These are phyloP conservation scores for Drosophila bunnanda DNA, from an alignment of 2,888 invertebrate species.

Conservation along the genomic window DNA sequence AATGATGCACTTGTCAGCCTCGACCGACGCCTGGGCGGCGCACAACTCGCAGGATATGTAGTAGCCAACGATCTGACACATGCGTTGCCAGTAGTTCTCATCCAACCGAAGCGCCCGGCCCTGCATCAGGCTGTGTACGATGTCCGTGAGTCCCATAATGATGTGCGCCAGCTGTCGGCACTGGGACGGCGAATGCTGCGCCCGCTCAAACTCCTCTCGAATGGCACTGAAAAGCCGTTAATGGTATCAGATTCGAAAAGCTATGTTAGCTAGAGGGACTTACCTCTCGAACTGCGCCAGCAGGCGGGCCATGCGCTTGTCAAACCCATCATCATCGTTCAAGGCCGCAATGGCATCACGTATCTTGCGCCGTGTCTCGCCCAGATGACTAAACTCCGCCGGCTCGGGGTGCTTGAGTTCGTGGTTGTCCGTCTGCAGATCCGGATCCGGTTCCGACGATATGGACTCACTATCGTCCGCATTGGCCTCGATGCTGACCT, in stretches of 20 bases:
- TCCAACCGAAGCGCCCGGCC: slow-evolving; percentile 18
- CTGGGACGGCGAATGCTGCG: slow-evolving; percentile 48
- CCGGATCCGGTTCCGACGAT: slow-evolving; percentile 7
- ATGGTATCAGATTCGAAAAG: not conserved
- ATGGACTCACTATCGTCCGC: slow-evolving; percentile 33
- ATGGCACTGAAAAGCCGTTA: slow-evolving; percentile 54
- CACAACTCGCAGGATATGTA: slow-evolving; percentile 75
- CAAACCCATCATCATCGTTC: slow-evolving; percentile 62
- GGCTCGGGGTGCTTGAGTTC: slow-evolving; percentile 16
- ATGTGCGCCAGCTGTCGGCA: slow-evolving; percentile 64
- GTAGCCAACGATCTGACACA: slow-evolving; percentile 69
- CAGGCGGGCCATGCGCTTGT: slow-evolving; percentile 55
- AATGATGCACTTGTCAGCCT: slow-evolving; percentile 60
- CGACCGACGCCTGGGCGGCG: slow-evolving; percentile 58
- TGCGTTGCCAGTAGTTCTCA: slow-evolving; percentile 52
- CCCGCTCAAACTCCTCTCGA: slow-evolving; percentile 57
- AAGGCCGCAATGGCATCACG: slow-evolving; percentile 66
- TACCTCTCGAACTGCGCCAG: slow-evolving; percentile 65
- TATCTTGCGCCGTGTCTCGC: slow-evolving; percentile 61
- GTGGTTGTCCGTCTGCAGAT: not conserved
- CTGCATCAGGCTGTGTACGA: slow-evolving; percentile 57
- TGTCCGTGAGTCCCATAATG: slow-evolving; percentile 57
- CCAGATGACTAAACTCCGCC: slow-evolving; percentile 61
- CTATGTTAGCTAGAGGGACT: slow-evolving; percentile 5
- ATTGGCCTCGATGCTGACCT: slow-evolving; percentile 43